Evolutionary conservation across 2,113 vertebrate species (phyloP), one percentile per base, ranked within the genome.

Genomic region (Prunella fulvescens): DNA sequence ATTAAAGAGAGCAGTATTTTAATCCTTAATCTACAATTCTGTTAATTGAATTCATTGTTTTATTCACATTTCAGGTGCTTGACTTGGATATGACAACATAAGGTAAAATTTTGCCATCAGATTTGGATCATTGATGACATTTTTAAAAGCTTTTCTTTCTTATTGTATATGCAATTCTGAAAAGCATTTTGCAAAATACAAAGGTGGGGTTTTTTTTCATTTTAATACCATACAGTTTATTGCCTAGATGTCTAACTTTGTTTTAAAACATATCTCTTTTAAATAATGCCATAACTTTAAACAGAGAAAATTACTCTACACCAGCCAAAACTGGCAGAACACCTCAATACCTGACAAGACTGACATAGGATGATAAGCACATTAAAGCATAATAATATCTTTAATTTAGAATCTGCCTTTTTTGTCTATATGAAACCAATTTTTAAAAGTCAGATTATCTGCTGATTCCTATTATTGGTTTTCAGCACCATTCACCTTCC

Each of bases 81-180:
- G 23, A 61, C 47, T 10, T 70, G 26, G 12, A 53, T 56, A 56
- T 0, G 0, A 1, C 6, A 70, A 14, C 0, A 2, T 11, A 47
- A 60, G 8, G 23, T 31, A 66, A 74, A 92, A 70, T 53, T 80
- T 45, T 72, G 14, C 6, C 65, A 35, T 48, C 25, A 47, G 7
- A 12, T 61, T 33, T 42, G 40, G 29, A 61, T 3, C 0, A 0
- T 8, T 58, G 17, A 65, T 10, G 3, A 60, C 5, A 54, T 62
- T 57, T 66, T 15, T 6, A 88, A 53, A n/a, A 39, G 0, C 4
- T 69, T 77, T 72, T 23, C 1, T 73, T 85, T 73, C 54, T 65
- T 54, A 54, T 4, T 51, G 11, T 16, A 19, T 7, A 33, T 35
- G 13, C 2, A 50, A 33, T 23, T 60, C 7, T 31, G 18, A 44